Conservation (phyloP, 2,888 invertebrate genomes). For the Ganaspis brasiliensis region DNA sequence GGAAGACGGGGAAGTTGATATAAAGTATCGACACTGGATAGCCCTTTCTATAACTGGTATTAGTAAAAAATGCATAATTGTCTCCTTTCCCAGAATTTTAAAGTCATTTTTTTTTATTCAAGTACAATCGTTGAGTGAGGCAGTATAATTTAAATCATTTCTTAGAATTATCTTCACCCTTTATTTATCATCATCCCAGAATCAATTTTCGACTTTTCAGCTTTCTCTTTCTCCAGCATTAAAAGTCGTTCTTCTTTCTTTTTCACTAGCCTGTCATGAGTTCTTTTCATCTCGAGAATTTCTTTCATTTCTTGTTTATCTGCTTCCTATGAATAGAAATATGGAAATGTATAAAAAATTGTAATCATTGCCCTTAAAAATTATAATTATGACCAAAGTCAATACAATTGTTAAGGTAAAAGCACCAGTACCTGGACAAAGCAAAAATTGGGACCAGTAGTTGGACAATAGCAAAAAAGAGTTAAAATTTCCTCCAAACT, state of each 20-base stretch:
- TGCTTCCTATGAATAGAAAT: slow-evolving; percentile 86
- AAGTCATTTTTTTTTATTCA: slow-evolving; percentile 21
- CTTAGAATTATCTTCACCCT: slow-evolving; percentile 44
- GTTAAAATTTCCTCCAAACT: too few species aligned
- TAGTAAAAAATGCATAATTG: neutral
- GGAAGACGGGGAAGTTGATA: slow-evolving; percentile 28
- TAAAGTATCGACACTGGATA: slow-evolving; percentile 26
- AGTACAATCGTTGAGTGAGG: neutral
- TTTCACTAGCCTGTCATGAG: slow-evolving; percentile 90
- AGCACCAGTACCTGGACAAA: too few species aligned
- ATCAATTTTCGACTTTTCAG: slow-evolving; percentile 32
- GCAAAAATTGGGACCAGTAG: too few species aligned
- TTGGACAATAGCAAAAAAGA: too few species aligned
- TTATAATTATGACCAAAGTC: too few species aligned
- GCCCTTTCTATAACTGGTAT: neutral
- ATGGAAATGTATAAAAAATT: neutral
- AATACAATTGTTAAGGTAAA: too few species aligned
- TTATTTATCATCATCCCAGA: slow-evolving; percentile 43
- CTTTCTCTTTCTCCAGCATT: slow-evolving; percentile 53
- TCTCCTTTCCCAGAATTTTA: neutral
- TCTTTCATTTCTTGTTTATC: slow-evolving; percentile 97
- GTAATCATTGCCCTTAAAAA: too few species aligned
- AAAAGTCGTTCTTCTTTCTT: slow-evolving; percentile 82
- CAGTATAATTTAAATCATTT: slow-evolving; percentile 14
- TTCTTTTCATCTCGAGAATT: slow-evolving; percentile 93